A percentile compares a stretch with the other conserved stretches of the same genome.
Conservation (phyloP, 1,140 invertebrate genomes). For the Varroa destructor region DNA sequence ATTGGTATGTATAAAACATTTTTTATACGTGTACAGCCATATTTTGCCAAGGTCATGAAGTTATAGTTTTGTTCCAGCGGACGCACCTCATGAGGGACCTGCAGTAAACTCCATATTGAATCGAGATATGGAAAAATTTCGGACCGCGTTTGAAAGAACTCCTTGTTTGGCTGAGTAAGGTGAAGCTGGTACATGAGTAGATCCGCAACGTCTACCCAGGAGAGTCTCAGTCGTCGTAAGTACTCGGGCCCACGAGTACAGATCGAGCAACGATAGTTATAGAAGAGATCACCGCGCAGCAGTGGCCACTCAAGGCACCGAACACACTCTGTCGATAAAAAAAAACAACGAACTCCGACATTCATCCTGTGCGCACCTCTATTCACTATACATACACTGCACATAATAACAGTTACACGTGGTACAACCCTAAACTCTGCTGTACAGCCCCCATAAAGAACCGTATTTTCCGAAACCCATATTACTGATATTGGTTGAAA, state of each 20-base stretch:
- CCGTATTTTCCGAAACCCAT: no score
- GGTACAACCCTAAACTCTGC: no score
- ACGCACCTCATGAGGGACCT: conserved; percentile 6
- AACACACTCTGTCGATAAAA: not conserved
- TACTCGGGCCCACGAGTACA: conserved; percentile 12
- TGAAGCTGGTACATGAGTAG: conserved; percentile 12
- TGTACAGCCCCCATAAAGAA: no score
- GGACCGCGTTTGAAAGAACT: conserved; percentile 11
- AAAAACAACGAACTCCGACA: not conserved
- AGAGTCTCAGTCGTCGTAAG: not conserved
- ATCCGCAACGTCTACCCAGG: conserved; percentile 18
- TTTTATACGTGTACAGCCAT: not conserved
- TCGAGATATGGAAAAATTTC: conserved; percentile 23
- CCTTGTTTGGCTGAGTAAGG: conserved; percentile 19
- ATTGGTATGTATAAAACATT: no score
- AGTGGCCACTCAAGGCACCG: conserved; percentile 1
- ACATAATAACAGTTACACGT: no score
- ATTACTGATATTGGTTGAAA: no score
- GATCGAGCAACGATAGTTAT: conserved; percentile 15
- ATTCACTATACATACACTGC: no score
- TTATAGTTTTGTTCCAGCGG: not conserved
- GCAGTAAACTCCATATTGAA: conserved; percentile 20
- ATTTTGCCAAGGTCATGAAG: not conserved
- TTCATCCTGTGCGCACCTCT: no score
- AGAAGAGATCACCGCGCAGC: conserved; percentile 14